phyloP scores from a whole-genome alignment of 2,797 vertebrate species.

The Sebastes steindachneri region DNA sequence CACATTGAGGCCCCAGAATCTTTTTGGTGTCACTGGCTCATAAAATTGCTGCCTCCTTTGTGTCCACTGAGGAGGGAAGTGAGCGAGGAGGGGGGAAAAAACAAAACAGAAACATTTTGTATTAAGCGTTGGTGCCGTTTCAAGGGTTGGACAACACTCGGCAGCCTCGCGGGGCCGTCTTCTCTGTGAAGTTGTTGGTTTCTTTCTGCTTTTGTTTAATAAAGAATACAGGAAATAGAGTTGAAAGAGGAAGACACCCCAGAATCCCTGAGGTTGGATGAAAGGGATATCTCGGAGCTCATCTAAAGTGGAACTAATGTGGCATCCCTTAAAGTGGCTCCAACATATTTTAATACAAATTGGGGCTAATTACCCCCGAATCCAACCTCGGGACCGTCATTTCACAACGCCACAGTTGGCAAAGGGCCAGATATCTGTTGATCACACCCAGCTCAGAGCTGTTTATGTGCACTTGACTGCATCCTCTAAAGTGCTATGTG shows the following conservation, averaged over 20 bases:
- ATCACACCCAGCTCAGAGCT: slow-evolving; percentile 26
- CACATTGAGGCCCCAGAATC: slow-evolving; percentile 78
- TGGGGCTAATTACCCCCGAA: slow-evolving; percentile 82
- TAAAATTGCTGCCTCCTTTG: slow-evolving; percentile 82
- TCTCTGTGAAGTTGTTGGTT: slow-evolving; percentile 66
- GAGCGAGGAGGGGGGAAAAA: slow-evolving; percentile 30
- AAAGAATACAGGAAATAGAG: slow-evolving; percentile 53
- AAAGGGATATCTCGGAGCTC: slow-evolving; percentile 76
- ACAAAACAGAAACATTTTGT: slow-evolving; percentile 80
- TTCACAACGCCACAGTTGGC: slow-evolving; percentile 47
- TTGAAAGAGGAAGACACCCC: slow-evolving; percentile 57
- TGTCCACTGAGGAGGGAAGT: slow-evolving; percentile 59
- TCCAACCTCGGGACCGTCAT: slow-evolving; percentile 61
- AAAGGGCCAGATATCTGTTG: slow-evolving; percentile 35
- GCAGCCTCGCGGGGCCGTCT: slow-evolving; percentile 56
- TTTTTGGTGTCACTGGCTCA: slow-evolving; percentile 83
- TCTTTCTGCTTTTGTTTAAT: slow-evolving; percentile 49
- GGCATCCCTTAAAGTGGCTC: slow-evolving; percentile 73
- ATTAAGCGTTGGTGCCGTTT: slow-evolving; percentile 73
- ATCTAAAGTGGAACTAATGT: slow-evolving; percentile 83
- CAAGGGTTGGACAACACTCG: slow-evolving; percentile 59
- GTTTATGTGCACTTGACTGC: not conserved
- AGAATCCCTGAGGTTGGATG: slow-evolving; percentile 71
- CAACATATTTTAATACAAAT: slow-evolving; percentile 82
- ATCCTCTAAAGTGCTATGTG: not conserved